These are phyloP conservation scores for Omphaloscelis lunosa DNA, from an alignment of 2,888 invertebrate species.

Conservation along the genomic window DNA sequence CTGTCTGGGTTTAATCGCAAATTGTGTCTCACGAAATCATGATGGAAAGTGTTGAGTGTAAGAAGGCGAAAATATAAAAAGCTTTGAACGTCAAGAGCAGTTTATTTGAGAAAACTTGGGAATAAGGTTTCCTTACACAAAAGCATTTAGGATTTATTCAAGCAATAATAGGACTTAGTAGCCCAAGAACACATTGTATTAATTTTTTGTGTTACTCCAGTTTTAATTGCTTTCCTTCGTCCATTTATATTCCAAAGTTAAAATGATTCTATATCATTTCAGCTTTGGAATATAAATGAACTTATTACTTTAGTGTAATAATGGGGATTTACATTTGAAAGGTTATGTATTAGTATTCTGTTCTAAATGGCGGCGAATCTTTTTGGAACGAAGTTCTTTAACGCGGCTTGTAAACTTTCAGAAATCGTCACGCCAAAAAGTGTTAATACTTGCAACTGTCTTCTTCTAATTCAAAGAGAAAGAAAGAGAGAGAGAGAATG, in stretches of 20 bases:
- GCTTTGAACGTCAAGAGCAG: neutral
- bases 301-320: conserved; percentile 3
- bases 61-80: neutral
- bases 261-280: neutral
- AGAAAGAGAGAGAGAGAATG: too few relatives aligned
- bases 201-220: conserved; percentile 24
- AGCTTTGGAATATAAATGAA: conserved; percentile 35
- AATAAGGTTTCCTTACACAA: neutral
- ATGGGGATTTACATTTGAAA: neutral
- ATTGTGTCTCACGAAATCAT: neutral
- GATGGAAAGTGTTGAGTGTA: neutral
- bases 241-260: neutral
- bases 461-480: too few relatives aligned
- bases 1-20: neutral
- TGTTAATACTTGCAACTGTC: too few relatives aligned
- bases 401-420: too few relatives aligned
- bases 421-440: too few relatives aligned
- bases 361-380: neutral
- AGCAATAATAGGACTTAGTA: conserved; percentile 16
- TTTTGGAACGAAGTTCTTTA: too few relatives aligned
- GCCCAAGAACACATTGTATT: conserved; percentile 1
- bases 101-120: neutral
- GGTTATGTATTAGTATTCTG: neutral
- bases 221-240: conserved; percentile 31
- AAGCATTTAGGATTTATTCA: conserved; percentile 17